These are phyloP conservation scores for Drosophila seguyi DNA, from an alignment of 1,140 invertebrate species.

Conservation along the genomic window DNA sequence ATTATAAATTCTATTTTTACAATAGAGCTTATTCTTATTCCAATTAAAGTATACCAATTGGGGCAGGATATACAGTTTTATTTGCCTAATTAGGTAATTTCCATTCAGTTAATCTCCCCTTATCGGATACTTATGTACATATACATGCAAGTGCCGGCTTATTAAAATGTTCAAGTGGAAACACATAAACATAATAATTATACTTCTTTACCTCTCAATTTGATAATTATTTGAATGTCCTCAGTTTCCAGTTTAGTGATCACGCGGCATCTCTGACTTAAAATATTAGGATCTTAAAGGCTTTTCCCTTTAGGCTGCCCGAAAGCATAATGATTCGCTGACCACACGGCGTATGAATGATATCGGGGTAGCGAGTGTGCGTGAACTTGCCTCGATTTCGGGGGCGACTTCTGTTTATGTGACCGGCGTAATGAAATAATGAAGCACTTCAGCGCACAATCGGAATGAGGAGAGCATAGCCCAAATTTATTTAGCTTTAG, in stretches of 20 bases:
- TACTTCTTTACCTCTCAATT: slow-evolving; percentile 16
- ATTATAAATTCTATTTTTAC: background rate
- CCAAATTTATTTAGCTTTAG: slow-evolving; percentile 2
- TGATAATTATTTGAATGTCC: background rate
- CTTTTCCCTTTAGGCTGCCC: slow-evolving; percentile 15
- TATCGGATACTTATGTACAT: slow-evolving; percentile 6
- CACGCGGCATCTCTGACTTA: slow-evolving; percentile 14
- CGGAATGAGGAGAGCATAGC: slow-evolving; percentile 26
- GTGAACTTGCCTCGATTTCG: slow-evolving; percentile 10
- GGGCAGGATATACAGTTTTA: background rate
- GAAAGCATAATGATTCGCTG: slow-evolving; percentile 3
- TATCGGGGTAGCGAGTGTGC: slow-evolving; percentile 13
- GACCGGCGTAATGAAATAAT: slow-evolving; percentile 43
- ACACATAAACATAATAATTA: slow-evolving; percentile 15
- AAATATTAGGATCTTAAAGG: slow-evolving; percentile 16
- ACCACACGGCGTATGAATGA: slow-evolving; percentile 40
- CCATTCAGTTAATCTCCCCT: slow-evolving; percentile 18
- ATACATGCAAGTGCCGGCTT: slow-evolving; percentile 1
- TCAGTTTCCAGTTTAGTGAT: background rate
- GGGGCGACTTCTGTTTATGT: slow-evolving; percentile 43
- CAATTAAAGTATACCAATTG: too few species aligned
- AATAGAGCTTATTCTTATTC: background rate
- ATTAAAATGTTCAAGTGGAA: slow-evolving; percentile 18
- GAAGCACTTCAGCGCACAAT: slow-evolving; percentile 39
- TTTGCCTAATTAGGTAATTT: slow-evolving; percentile 10